Conservation (phyloP, 2,888 invertebrate species). For the Tetanocera ferruginea region DNA sequence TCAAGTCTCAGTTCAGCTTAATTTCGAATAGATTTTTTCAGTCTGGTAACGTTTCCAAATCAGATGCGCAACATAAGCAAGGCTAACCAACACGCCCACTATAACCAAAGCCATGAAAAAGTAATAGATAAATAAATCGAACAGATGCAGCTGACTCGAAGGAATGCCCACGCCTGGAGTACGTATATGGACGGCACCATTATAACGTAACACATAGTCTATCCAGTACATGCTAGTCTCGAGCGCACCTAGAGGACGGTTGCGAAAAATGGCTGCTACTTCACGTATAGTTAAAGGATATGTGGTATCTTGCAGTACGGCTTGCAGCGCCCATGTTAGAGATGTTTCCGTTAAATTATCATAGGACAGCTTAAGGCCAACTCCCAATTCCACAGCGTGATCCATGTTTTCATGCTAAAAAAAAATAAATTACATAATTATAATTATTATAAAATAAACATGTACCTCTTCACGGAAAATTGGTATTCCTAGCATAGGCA, state of each 20-base stretch:
- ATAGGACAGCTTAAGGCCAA: conserved; percentile 61
- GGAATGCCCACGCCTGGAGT: conserved; percentile 61
- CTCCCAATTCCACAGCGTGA: conserved; percentile 59
- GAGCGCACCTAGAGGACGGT: conserved; percentile 66
- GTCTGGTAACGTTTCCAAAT: conserved; percentile 52
- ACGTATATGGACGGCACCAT: conserved; percentile 64
- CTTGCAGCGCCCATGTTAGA: conserved; percentile 63
- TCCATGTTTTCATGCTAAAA: conserved; percentile 56
- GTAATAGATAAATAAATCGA: conserved; percentile 69
- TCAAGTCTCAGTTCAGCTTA: conserved; percentile 50
- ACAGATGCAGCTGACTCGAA: conserved; percentile 64
- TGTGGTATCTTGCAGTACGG: conserved; percentile 63
- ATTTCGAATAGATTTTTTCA: conserved; percentile 56
- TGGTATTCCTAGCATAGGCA: conserved; percentile 70
- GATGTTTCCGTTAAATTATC: conserved; percentile 63
- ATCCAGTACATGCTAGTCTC: conserved; percentile 69
- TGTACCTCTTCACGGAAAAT: conserved; percentile 67
- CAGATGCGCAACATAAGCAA: conserved; percentile 47
- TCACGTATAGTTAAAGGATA: conserved; percentile 63
- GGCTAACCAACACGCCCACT: conserved; percentile 42
- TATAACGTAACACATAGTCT: conserved; percentile 67
- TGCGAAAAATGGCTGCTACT: conserved; percentile 65
- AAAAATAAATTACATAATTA: neutral
- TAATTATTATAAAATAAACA: conserved; percentile 16
- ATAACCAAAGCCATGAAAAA: conserved; percentile 54